Evolutionary conservation across 1,140 invertebrate species (phyloP).

Genomic region (Drosophila eugracilis): DNA sequence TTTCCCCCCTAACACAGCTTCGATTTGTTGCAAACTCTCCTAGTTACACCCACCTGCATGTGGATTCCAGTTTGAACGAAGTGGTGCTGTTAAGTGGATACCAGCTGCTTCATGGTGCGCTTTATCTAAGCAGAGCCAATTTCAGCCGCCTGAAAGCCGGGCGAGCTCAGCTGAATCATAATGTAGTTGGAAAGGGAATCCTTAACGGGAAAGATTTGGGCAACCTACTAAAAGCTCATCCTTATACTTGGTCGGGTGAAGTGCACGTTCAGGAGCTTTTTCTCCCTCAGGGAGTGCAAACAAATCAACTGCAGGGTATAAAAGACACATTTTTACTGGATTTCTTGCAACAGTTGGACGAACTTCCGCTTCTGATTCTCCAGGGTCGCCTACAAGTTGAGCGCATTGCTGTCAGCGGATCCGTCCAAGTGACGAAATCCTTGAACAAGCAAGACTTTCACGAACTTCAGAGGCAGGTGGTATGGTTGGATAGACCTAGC

Average conservation of each 20-base stretch:
- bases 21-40: conserved; percentile 31
- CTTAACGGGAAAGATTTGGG: conserved; percentile 45
- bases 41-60: conserved; percentile 24
- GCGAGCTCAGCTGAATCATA: conserved; percentile 40
- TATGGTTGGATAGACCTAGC: conserved; percentile 75
- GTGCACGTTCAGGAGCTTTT: conserved; percentile 70
- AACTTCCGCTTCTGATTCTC: conserved; percentile 70
- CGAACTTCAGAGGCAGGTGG: conserved; percentile 60
- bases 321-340: conserved; percentile 44
- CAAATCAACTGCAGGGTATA: conserved; percentile 53
- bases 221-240: conserved; percentile 7
- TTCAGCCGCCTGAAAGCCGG: conserved; percentile 44
- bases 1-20: conserved; percentile 26
- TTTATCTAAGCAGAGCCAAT: conserved; percentile 36
- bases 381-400: conserved; percentile 72
- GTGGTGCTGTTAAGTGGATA: conserved; percentile 44
- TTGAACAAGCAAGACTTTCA: conserved; percentile 50
- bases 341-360: conserved; percentile 69
- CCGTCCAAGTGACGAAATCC: conserved; percentile 34
- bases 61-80: conserved; percentile 51
- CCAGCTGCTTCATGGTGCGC: conserved; percentile 61
- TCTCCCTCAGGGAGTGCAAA: conserved; percentile 53
- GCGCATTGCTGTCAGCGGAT: conserved; percentile 58
- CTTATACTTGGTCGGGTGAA: conserved; percentile 20
- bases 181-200: conserved; percentile 46